Evolutionary conservation across 1,140 invertebrate genomes (phyloP), one percentile per base, ranked within the genome.

Genomic region (Drosophila gunungcola): DNA sequence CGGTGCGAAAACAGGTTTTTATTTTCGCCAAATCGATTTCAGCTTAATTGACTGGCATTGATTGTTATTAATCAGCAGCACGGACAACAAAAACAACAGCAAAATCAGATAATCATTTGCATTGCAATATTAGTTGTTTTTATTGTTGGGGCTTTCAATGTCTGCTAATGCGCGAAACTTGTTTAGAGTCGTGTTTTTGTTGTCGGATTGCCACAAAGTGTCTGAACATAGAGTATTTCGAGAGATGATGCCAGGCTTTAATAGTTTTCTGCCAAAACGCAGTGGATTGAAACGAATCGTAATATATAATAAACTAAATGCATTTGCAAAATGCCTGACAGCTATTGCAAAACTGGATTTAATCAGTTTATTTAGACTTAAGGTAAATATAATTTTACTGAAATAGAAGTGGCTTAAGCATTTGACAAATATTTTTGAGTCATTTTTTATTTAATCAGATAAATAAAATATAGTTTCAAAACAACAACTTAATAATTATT

Each of bases 1-100:
- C 32, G 58, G 21, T 34, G 36, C 11, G 32, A 32, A 73, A 64
- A 58, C 62, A 34, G 69, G 76, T 79, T 73, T 79, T 29, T 16
- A 43, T 39, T 36, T 73, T 58, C 36, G 67, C 58, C 42, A 67
- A 61, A 60, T 56, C 45, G 51, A 61, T 34, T 60, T 64, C 25
- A 39, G 32, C 73, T 73, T 84, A 84, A 84, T 84, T 84, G 62
- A 77, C 67, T 85, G 81, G 63, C 73, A 80, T 85, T 84, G 80
- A 84, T 84, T 84, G 74, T 84, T 80, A 84, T 68, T 80, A 85
- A 86, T 85, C 48, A 74, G 72, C 56, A 58, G 55, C 29, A 58
- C 25, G 57, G 43, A 9, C 42, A 55, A n/a, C 48, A 48, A 57
- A 57, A 41, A 62, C 62, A 39, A 45, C 27, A 63, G 42, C n/a